Percentiles rank a stretch among this genome's conserved stretches.
phyloP scores from a whole-genome alignment of 2,797 vertebrate genomes.

The Schizothorax lantsangensis region DNA sequence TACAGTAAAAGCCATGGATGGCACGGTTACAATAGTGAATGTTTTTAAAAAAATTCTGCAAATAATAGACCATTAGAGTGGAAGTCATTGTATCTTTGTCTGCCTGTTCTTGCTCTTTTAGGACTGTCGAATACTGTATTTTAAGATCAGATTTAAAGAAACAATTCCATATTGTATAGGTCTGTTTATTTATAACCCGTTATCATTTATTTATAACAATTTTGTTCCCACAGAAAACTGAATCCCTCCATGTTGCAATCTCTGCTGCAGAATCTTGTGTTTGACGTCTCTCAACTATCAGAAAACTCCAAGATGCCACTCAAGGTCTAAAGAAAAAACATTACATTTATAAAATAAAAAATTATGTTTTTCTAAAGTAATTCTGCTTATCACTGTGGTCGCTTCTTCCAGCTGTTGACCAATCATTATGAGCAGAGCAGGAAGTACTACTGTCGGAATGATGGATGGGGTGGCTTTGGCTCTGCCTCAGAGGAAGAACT shows the following conservation, averaged over 20 bases:
- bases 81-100: not conserved
- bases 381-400: not conserved
- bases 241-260: constrained; percentile 91
- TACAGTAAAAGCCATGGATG: not conserved
- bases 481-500: constrained; percentile 90
- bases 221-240: constrained; percentile 80
- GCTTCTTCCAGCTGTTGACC: constrained; percentile 82
- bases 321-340: constrained; percentile 77
- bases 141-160: not conserved
- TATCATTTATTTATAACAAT: not conserved
- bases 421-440: constrained; percentile 92
- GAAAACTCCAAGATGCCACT: constrained; percentile 90
- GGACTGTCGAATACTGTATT: not conserved
- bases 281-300: constrained; percentile 88
- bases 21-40: not conserved
- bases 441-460: constrained; percentile 88
- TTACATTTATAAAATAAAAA: not conserved
- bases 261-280: constrained; percentile 87
- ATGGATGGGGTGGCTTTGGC: constrained; percentile 81
- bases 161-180: not conserved
- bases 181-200: not conserved
- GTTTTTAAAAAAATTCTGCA: not conserved
- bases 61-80: not conserved
- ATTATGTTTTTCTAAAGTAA: not conserved
- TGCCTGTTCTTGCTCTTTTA: not conserved